These are phyloP conservation scores for Amphipyra berbera DNA, from an alignment of 2,888 invertebrate genomes.

Conservation along the genomic window DNA sequence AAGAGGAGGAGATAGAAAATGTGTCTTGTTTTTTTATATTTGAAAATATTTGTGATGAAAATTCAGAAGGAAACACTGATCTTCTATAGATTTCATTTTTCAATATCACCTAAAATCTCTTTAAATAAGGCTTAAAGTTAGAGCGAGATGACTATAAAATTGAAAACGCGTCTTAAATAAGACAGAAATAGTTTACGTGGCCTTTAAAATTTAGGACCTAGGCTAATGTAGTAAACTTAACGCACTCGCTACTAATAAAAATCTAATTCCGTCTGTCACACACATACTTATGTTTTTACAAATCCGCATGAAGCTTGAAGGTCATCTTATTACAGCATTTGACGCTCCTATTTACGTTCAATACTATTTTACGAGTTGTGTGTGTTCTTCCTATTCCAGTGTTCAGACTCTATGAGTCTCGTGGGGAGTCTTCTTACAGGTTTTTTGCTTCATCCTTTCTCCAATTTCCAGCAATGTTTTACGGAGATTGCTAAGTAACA, in stretches of 20 bases:
- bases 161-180: too few relatives aligned
- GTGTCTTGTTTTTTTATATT: too few relatives aligned
- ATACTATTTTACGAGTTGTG: constrained; percentile 20
- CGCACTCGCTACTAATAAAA: constrained; percentile 25
- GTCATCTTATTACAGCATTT: constrained; percentile 38
- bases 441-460: constrained; percentile 1
- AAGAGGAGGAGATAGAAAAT: too few relatives aligned
- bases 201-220: constrained; percentile 31
- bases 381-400: constrained; percentile 13
- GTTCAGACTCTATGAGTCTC: constrained; percentile 2
- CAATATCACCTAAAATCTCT: too few relatives aligned
- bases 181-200: not conserved
- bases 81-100: too few relatives aligned
- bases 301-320: constrained; percentile 36
- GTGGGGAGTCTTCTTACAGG: not conserved
- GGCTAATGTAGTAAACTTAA: constrained; percentile 42
- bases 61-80: too few relatives aligned
- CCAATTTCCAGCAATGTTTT: not conserved
- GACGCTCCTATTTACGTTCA: constrained; percentile 27
- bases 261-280: constrained; percentile 38
- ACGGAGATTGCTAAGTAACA: not conserved
- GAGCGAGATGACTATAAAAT: too few relatives aligned
- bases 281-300: constrained; percentile 37
- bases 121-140: too few relatives aligned
- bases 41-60: too few relatives aligned